These are phyloP conservation scores for Hemistola chrysoprasaria DNA, from an alignment of 2,888 invertebrate species.

Conservation along the genomic window DNA sequence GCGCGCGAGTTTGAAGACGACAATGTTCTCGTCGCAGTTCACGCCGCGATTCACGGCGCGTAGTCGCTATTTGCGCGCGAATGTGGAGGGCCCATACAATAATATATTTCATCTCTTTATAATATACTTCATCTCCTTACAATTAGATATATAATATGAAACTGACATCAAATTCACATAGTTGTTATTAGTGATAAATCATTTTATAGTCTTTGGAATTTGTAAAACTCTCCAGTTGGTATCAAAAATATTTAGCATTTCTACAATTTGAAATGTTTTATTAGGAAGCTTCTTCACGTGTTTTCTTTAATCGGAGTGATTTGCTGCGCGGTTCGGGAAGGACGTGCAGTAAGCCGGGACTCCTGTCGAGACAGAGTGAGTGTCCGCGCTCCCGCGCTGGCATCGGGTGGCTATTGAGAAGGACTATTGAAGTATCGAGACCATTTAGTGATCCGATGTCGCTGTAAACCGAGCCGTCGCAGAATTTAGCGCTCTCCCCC, in stretches of 20 bases:
- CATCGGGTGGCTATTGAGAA: conserved; percentile 35
- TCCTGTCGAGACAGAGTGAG: conserved; percentile 61
- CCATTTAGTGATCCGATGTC: conserved; percentile 40
- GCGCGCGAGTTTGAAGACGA: too few relatives aligned
- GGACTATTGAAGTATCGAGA: conserved; percentile 41
- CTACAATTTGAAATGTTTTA: conserved; percentile 25
- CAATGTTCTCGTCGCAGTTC: too few relatives aligned
- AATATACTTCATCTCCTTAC: too few relatives aligned
- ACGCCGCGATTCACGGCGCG: too few relatives aligned
- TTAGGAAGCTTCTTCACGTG: conserved; percentile 41
- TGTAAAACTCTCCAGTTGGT: conserved; percentile 32
- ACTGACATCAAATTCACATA: too few relatives aligned
- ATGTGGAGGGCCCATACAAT: too few relatives aligned
- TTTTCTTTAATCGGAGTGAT: conserved; percentile 64
- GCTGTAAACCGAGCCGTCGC: conserved; percentile 48
- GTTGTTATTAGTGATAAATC: background rate
- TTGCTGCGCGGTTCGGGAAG: conserved; percentile 65
- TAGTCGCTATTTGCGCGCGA: too few relatives aligned
- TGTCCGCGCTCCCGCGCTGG: conserved; percentile 58
- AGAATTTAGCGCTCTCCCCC: conserved; percentile 26
- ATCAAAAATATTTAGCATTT: conserved; percentile 47
- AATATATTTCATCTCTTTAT: too few relatives aligned
- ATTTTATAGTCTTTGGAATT: conserved; percentile 12
- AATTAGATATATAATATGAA: background rate
- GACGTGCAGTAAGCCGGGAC: conserved; percentile 48